phyloP scores from a whole-genome alignment of 2,797 vertebrate species.

The Xerus rutilus region DNA sequence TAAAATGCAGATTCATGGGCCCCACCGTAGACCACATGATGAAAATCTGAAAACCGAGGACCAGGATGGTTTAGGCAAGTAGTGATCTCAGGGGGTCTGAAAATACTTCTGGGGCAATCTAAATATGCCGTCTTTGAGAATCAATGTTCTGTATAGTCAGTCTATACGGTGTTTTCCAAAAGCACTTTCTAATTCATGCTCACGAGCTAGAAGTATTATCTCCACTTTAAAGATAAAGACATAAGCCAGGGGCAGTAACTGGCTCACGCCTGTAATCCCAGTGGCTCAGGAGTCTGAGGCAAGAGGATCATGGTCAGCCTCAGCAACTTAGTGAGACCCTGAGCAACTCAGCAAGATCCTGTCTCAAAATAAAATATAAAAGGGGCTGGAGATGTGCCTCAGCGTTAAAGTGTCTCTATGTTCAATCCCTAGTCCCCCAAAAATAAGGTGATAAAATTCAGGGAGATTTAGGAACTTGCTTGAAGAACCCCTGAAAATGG shows the following conservation, averaged over 20 bases:
- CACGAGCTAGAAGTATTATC: not conserved
- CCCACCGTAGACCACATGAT: not conserved
- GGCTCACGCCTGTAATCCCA: too few species aligned
- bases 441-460: not conserved
- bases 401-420: too few species aligned
- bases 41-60: not conserved
- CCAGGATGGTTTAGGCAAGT: not conserved
- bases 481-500: not conserved
- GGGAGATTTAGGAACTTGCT: not conserved
- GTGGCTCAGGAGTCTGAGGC: too few species aligned
- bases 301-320: too few species aligned
- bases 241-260: too few species aligned
- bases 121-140: not conserved
- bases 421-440: too few species aligned
- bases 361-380: too few species aligned
- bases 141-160: not conserved
- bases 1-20: not conserved
- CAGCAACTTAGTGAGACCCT: too few species aligned
- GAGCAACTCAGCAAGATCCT: too few species aligned
- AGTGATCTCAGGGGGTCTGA: not conserved
- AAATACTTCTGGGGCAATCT: not conserved
- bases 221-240: not conserved
- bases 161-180: not conserved
- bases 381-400: too few species aligned
- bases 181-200: not conserved